Conservation (phyloP, 2,113 vertebrate species). For the Hippocampus mohnikei region DNA sequence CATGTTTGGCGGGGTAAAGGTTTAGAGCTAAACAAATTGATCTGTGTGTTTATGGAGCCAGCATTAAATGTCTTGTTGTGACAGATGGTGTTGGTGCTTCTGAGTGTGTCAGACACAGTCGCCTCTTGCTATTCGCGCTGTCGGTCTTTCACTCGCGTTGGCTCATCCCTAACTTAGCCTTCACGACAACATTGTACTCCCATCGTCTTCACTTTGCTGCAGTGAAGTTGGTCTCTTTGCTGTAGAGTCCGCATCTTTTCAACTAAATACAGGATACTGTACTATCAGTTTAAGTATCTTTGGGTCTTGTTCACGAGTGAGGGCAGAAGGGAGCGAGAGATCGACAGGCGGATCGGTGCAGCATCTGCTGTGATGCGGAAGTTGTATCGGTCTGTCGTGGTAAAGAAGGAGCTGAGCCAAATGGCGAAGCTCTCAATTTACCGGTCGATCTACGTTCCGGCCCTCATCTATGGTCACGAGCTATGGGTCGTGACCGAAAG, state of each 20-base stretch:
- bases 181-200: neutral
- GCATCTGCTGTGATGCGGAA: too few relatives aligned
- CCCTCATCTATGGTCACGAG: too few relatives aligned
- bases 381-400: too few relatives aligned
- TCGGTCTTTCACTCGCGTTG: neutral
- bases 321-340: too few relatives aligned
- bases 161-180: neutral
- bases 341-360: too few relatives aligned
- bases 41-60: constrained; percentile 4
- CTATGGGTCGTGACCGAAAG: too few relatives aligned
- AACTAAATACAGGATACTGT: too few relatives aligned
- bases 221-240: neutral
- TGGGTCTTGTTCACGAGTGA: too few relatives aligned
- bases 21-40: constrained; percentile 10
- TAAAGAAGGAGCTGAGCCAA: too few relatives aligned
- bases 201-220: neutral
- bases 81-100: constrained; percentile 50
- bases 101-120: constrained; percentile 1
- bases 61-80: constrained; percentile 33
- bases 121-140: neutral
- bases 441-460: too few relatives aligned
- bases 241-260: neutral
- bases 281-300: too few relatives aligned
- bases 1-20: constrained; percentile 27
- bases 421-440: too few relatives aligned